These are phyloP conservation scores for Crypturellus tataupa DNA, from an alignment of 2,797 vertebrate genomes.

Conservation along the genomic window DNA sequence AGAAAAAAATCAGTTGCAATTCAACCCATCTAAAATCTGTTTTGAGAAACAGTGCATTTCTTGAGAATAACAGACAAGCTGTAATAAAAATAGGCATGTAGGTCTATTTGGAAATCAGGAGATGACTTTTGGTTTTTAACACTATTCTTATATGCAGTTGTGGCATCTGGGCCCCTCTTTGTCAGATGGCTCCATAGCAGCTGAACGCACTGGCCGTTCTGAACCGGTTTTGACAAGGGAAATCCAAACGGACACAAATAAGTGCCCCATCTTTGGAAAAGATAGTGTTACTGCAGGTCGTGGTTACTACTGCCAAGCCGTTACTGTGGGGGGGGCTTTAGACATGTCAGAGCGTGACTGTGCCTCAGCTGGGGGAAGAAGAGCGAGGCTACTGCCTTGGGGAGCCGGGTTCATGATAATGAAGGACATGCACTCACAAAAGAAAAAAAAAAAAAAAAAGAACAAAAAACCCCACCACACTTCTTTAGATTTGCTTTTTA, in stretches of 20 bases:
- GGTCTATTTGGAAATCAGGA: not conserved
- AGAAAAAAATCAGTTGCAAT: not conserved
- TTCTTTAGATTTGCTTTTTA: not conserved
- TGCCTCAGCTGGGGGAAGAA: not conserved
- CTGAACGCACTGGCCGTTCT: not conserved
- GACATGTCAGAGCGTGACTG: not conserved
- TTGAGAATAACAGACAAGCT: not conserved
- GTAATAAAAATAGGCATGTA: not conserved
- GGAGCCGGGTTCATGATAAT: not conserved
- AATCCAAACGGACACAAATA: not conserved
- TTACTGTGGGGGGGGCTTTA: not conserved
- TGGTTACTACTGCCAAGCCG: not conserved
- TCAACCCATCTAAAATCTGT: not conserved
- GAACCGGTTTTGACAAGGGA: not conserved
- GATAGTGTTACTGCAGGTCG: not conserved
- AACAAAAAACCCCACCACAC: too few species aligned
- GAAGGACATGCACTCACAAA: not conserved
- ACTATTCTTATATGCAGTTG: accelerated
- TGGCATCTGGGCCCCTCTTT: not conserved
- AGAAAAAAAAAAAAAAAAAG: too few species aligned
- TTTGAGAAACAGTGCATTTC: not conserved
- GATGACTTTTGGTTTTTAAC: not conserved
- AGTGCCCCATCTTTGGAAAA: not conserved
- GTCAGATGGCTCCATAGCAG: not conserved
- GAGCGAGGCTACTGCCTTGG: not conserved